Base-by-base conservation (phyloP, 2,113 vertebrate genomes). In the Corythornis madagascariensis region DNA sequence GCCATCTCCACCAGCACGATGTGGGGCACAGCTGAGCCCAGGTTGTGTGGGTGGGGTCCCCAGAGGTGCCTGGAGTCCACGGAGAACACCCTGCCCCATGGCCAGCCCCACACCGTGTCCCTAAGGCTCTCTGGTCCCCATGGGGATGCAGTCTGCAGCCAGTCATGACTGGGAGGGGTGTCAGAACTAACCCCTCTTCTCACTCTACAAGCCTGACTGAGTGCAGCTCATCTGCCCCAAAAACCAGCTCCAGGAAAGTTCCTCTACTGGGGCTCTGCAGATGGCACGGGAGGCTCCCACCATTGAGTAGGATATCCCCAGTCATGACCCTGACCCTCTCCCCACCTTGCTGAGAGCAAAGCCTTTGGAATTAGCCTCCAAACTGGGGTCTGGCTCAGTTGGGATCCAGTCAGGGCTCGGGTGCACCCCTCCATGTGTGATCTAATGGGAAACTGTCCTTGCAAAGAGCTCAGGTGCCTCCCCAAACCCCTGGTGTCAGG, bases 401-500 rank as follows among this genome's bases (percentile, higher is more conserved):
- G 8, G 50, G 26, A 6, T 7, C 7, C 53, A 10, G 61, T 38
- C 47, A 33, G 66, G 13, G 15, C 16, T 16, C 10, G 5, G 28
- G 48, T 8, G 14, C 9, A 24, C 14, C 42, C 38, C 35, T 48
- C n/a, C 35, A 14, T 14, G 55, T 56, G 1, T 12, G 8, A 12
- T n/a, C n/a, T 43, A 16, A 16, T 1, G 9, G 18, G 7, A 69
- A 50, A 40, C 14, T 3, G 3, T 21, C 45, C 52, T 43, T 0
- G 0, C n/a, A 16, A 66, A 42, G n/a, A 2, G 7, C 60, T 45
- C 20, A 3, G 28, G 2, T n/a, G 9, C 10, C 11, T 29, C 25
- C 29, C 28, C 45, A 20, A 13, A 11, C 4, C 14, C 14, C 14
- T 10, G 0, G 16, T 1, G 55, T 7, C 25, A 20, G 0, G 0